A percentile compares a stretch with the other conserved stretches of the same genome.
phyloP scores from a whole-genome alignment of 2,888 invertebrate species.

The Criorhina ranunculi region DNA sequence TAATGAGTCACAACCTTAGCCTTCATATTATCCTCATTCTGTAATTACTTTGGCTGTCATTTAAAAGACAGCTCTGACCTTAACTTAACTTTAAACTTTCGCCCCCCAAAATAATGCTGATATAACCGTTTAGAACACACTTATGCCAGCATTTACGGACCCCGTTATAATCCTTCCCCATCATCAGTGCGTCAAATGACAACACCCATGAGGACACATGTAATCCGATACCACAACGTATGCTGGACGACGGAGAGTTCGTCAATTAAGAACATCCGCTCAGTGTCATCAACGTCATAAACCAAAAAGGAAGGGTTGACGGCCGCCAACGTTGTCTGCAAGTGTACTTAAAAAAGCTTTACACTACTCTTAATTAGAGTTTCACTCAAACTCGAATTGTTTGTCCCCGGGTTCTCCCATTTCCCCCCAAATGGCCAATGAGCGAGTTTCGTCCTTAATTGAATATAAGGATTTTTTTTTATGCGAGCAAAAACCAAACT shows the following conservation, averaged over 20 bases:
- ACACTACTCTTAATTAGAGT: slow-evolving; percentile 74
- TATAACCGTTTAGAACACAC: slow-evolving; percentile 59
- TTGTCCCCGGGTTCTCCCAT: slow-evolving; percentile 58
- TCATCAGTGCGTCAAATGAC: slow-evolving; percentile 50
- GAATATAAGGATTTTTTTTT: slow-evolving; percentile 61
- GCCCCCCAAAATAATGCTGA: slow-evolving; percentile 16
- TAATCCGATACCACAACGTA: slow-evolving; percentile 57
- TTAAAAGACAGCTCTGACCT: background rate
- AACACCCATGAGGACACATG: slow-evolving; percentile 35
- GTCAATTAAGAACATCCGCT: slow-evolving; percentile 76
- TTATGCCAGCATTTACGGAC: slow-evolving; percentile 44
- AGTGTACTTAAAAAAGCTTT: slow-evolving; percentile 71
- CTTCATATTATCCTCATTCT: background rate
- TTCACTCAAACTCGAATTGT: slow-evolving; percentile 70
- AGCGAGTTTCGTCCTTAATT: slow-evolving; percentile 72
- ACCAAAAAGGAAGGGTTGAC: slow-evolving; percentile 73
- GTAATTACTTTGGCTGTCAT: slow-evolving; percentile 42
- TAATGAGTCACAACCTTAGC: too few relatives aligned
- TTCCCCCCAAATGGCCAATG: slow-evolving; percentile 28
- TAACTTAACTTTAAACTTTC: background rate
- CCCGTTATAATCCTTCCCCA: slow-evolving; percentile 47
- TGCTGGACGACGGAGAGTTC: slow-evolving; percentile 57
- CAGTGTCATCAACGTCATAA: slow-evolving; percentile 75
- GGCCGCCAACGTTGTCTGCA: slow-evolving; percentile 44
- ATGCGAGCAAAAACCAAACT: slow-evolving; percentile 28